phyloP scores from a whole-genome alignment of 2,888 invertebrate genomes.

The Pheosia tremula region DNA sequence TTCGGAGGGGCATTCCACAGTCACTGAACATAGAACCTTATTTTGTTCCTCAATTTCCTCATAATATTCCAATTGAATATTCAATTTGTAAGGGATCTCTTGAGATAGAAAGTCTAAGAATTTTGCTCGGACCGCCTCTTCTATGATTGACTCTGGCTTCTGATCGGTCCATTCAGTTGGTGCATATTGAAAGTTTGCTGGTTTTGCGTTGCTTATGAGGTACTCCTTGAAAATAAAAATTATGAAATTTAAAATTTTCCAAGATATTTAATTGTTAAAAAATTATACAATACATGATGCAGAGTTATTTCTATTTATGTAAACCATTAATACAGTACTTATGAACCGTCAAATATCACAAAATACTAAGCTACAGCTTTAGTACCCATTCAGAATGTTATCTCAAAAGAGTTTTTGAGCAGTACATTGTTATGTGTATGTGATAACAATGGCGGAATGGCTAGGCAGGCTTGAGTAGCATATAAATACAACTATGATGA shows the following conservation, averaged over 20 bases:
- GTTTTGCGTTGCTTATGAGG: constrained; percentile 87
- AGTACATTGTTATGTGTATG: no score
- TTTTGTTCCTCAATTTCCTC: constrained; percentile 82
- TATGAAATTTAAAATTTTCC: background rate
- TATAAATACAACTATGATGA: no score
- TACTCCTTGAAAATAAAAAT: constrained; percentile 84
- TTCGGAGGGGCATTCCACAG: constrained; percentile 86
- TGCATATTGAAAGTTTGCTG: constrained; percentile 88
- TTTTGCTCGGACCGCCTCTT: constrained; percentile 91
- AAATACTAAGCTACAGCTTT: no score
- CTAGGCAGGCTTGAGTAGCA: no score
- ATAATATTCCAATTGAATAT: constrained; percentile 87
- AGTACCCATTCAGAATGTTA: no score
- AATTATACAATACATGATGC: no score
- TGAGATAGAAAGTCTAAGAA: constrained; percentile 92
- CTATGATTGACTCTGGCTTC: constrained; percentile 87
- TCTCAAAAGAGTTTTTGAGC: no score
- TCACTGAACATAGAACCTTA: constrained; percentile 79
- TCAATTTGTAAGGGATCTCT: constrained; percentile 93
- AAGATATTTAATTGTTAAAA: no score
- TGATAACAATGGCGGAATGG: no score
- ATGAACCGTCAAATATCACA: no score
- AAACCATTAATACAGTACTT: no score
- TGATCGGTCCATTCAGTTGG: constrained; percentile 90
- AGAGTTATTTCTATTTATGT: no score